Evolutionary conservation across 2,113 vertebrate genomes (phyloP).

Genomic region (Caloenas nicobarica): DNA sequence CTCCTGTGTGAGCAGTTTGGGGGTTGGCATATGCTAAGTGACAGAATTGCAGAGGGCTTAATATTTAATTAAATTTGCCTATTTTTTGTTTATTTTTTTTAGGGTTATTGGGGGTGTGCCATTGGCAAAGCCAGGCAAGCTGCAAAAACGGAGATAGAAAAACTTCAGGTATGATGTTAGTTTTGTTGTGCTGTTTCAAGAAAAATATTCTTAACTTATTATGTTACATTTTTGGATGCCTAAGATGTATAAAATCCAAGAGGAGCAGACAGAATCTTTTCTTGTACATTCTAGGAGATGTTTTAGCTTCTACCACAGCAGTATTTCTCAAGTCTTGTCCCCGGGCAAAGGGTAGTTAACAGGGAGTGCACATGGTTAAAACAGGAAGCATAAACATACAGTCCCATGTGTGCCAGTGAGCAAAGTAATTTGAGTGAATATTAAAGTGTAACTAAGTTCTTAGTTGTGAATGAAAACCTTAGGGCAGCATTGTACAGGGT

Average conservation of each 20-base stretch:
- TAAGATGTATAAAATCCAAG: neutral
- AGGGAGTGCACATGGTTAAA: neutral
- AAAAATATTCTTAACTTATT: neutral
- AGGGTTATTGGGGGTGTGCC: constrained; percentile 99
- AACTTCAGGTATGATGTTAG: constrained; percentile 85
- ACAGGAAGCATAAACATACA: neutral
- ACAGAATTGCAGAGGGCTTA: neutral
- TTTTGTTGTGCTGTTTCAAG: neutral
- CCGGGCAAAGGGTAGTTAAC: neutral
- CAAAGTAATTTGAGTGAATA: neutral
- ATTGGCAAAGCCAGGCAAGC: constrained; percentile 98
- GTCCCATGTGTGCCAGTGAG: neutral
- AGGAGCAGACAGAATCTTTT: neutral
- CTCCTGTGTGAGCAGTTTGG: neutral
- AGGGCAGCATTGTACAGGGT: neutral
- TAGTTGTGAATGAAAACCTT: neutral
- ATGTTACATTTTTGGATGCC: neutral
- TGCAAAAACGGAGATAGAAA: constrained; percentile 99
- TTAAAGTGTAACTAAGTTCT: neutral
- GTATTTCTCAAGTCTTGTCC: neutral
- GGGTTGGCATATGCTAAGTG: neutral
- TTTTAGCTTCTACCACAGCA: neutral
- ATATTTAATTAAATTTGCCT: neutral
- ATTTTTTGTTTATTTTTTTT: neutral
- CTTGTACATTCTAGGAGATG: neutral